A percentile compares a stretch with the other conserved stretches of the same genome.
Evolutionary conservation across 1,140 invertebrate species (phyloP).

Genomic region (Campoletis sonorensis): DNA sequence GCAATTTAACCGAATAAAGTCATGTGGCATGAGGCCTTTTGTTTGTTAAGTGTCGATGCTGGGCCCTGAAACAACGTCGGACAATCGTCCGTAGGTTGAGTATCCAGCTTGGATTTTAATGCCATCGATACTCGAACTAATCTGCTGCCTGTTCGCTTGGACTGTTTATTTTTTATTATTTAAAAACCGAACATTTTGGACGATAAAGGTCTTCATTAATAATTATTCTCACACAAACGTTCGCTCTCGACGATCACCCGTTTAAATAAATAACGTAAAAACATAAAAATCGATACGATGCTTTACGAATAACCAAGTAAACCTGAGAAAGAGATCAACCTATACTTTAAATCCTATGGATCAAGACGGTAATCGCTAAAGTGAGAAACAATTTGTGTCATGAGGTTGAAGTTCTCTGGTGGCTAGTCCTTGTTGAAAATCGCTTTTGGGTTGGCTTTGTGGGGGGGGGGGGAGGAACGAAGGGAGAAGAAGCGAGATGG

Average conservation of each 20-base stretch:
- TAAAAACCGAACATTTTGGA: no score
- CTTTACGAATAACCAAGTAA: neutral
- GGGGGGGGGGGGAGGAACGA: neutral
- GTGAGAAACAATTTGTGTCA: constrained; percentile 41
- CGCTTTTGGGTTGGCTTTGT: neutral
- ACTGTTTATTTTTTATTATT: no score
- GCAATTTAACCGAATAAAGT: no score
- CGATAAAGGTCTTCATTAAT: neutral
- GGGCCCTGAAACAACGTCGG: neutral
- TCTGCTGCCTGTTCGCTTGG: neutral
- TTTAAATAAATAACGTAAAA: neutral
- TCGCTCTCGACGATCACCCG: neutral
- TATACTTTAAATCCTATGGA: neutral
- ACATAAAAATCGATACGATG: neutral
- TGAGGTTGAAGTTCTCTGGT: neutral
- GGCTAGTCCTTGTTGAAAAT: neutral
- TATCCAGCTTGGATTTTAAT: constrained; percentile 41
- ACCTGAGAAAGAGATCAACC: neutral
- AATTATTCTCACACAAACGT: neutral
- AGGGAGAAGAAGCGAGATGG: neutral
- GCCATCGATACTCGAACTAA: constrained; percentile 48
- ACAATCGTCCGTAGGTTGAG: neutral
- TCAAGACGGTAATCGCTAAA: constrained; percentile 32
- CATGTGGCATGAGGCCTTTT: neutral
- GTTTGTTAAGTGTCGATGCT: neutral